phyloP scores from a whole-genome alignment of 2,888 invertebrate species.

The Leucania comma region DNA sequence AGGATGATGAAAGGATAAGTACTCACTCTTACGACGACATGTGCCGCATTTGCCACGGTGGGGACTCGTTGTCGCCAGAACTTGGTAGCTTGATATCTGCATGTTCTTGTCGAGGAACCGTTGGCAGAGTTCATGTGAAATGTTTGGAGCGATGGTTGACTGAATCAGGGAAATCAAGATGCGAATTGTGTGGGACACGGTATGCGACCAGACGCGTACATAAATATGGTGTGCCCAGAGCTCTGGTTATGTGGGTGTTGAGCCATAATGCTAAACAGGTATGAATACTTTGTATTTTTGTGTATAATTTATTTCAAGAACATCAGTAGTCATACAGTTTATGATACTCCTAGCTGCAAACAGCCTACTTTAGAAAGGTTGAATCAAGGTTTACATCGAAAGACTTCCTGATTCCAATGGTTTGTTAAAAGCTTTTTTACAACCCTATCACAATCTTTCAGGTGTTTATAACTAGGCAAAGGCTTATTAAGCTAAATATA shows the following conservation, averaged over 20 bases:
- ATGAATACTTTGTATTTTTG: constrained; percentile 19
- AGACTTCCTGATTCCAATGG: too few relatives aligned
- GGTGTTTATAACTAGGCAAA: not conserved
- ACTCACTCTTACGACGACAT: constrained; percentile 82
- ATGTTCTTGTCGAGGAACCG: constrained; percentile 91
- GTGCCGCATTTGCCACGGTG: constrained; percentile 88
- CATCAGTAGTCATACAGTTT: too few relatives aligned
- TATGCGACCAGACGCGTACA: constrained; percentile 92
- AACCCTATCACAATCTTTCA: not conserved
- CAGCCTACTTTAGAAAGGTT: not conserved
- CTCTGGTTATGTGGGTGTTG: constrained; percentile 91
- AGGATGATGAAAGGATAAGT: constrained; percentile 74
- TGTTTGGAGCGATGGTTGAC: constrained; percentile 95
- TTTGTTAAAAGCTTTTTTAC: not conserved
- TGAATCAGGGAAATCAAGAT: constrained; percentile 92
- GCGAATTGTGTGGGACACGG: constrained; percentile 93
- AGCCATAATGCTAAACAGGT: constrained; percentile 89
- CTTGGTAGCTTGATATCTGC: constrained; percentile 84
- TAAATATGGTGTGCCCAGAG: constrained; percentile 89
- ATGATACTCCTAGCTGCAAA: not conserved
- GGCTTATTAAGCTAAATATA: not conserved
- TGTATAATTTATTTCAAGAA: not conserved
- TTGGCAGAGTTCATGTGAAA: constrained; percentile 93
- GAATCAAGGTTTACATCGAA: not conserved
- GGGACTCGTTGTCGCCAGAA: constrained; percentile 76